Evolutionary conservation across 2,888 invertebrate species (phyloP).

Genomic region (Coenonympha arcania): DNA sequence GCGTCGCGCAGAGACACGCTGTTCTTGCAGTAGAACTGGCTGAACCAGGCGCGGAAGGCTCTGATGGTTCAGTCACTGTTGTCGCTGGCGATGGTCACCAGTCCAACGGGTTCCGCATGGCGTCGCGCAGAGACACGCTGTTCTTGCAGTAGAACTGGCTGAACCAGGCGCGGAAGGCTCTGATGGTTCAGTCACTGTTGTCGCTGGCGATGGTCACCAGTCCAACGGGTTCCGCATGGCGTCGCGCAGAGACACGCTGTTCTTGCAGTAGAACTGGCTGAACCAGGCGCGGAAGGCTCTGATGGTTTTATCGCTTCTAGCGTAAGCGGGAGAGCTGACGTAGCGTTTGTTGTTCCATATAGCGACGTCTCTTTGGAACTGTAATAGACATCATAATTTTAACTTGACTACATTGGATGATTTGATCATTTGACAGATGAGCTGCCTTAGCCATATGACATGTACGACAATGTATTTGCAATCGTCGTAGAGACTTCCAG

Average conservation of each 20-base stretch:
- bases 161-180: conserved; percentile 86
- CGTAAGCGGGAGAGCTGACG: conserved; percentile 79
- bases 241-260: conserved; percentile 65
- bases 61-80: conserved; percentile 82
- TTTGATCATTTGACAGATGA: too few relatives aligned
- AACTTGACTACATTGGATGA: too few relatives aligned
- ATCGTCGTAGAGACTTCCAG: too few relatives aligned
- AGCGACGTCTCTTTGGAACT: conserved; percentile 88
- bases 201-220: conserved; percentile 73
- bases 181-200: conserved; percentile 81
- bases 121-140: conserved; percentile 59
- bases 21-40: conserved; percentile 86
- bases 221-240: conserved; percentile 45
- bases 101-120: conserved; percentile 44
- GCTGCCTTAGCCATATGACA: too few relatives aligned
- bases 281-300: conserved; percentile 86
- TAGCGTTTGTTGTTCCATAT: conserved; percentile 92
- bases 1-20: conserved; percentile 61
- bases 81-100: conserved; percentile 73
- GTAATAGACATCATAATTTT: conserved; percentile 40
- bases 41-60: conserved; percentile 85
- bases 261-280: conserved; percentile 86
- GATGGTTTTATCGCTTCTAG: conserved; percentile 82
- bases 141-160: conserved; percentile 87
- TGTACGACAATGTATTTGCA: too few relatives aligned